Base-by-base conservation (phyloP, 2,113 vertebrate species). In the Odocoileus hemionus region DNA sequence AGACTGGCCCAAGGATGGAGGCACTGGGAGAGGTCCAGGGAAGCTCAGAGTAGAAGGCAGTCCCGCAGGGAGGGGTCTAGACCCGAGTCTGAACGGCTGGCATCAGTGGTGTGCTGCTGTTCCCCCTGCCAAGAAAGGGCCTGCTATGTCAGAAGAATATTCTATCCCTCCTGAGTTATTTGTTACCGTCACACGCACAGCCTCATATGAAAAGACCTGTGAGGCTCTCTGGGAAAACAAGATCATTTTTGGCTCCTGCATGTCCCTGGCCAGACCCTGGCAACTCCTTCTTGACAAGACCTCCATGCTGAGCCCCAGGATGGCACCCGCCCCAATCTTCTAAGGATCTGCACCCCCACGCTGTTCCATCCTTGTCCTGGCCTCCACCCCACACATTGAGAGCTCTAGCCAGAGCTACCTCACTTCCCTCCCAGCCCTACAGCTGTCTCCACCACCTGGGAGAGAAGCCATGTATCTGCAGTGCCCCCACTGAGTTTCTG, bases 391-490 rank as follows among this genome's bases (percentile, higher is more conserved):
- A 14, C 92, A 95, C 95, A 95, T 84, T 80, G 9, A 36, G 45
- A 17, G 80, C 64, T 55, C 82, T 43, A 57, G 84, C 57, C 55
- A 3, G 47, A 84, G 16, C 25, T 3, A 39, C 47, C 36, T 0
- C 0, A 0, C 86, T 74, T 28, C 28, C 64, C 19, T 28, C 58
- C 26, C 8, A n/a, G 76, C 2, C 89, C 1, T 0, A 74, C 8
- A 1, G 3, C 19, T 3, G 12, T 43, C 61, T 76, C 70, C 26
- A 47, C 39, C 17, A 1, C 5, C 36, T 54, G 0, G 15, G 61
- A 39, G 47, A 90, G 50, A 55, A 76, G 14, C 88, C 2, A 0
- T 1, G 0, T 0, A 9, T 13, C 25, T 21, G 23, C 0, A 0
- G 47, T 0, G 7, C 5, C 23, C 58, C 47, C 12, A 6, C 11